Evolutionary conservation across 2,113 vertebrate species (phyloP).

Genomic region (Parus major): DNA sequence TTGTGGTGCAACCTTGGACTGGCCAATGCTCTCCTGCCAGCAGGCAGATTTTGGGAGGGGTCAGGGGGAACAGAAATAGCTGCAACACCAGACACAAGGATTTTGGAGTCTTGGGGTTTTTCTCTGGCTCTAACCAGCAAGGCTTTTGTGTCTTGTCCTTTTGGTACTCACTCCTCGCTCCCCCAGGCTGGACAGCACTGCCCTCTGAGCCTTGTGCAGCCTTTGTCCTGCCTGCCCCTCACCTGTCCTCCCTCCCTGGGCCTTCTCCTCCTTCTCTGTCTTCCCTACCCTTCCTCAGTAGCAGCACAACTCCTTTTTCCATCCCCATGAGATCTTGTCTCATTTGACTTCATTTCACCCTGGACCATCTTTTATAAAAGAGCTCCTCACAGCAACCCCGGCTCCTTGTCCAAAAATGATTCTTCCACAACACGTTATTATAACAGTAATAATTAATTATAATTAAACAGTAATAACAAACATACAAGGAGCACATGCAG

Average conservation of each 20-base stretch:
- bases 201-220: accelerated
- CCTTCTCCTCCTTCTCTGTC: background rate
- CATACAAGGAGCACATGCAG: accelerated
- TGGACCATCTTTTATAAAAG: background rate
- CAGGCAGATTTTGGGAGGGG: accelerated
- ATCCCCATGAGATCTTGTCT: too few relatives aligned
- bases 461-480: background rate
- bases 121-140: accelerated
- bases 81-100: accelerated
- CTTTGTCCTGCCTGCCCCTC: background rate
- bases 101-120: accelerated
- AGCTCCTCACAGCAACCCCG: accelerated
- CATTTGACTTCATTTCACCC: accelerated
- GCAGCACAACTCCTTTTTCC: background rate
- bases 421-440: background rate
- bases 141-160: background rate
- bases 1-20: accelerated
- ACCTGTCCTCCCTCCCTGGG: background rate
- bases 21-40: background rate
- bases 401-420: background rate
- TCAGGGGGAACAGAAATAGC: too few relatives aligned
- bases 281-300: too few relatives aligned
- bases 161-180: accelerated
- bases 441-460: too few relatives aligned
- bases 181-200: accelerated